Percentiles rank a stretch among this genome's conserved stretches.
Conservation (phyloP, 1,140 invertebrate genomes). For the Pinna nobilis region DNA sequence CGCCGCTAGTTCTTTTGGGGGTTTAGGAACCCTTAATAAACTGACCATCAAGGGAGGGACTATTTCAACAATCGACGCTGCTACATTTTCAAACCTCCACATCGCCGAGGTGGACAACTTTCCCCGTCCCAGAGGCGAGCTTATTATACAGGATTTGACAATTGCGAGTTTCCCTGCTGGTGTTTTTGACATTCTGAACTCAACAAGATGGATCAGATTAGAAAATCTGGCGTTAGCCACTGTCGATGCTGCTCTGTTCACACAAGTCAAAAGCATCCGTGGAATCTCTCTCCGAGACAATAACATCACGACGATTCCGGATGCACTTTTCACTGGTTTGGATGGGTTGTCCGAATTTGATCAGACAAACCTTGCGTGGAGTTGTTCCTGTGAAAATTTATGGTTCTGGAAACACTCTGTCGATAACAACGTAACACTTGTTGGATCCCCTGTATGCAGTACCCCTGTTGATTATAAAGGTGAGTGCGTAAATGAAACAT, state of each 20-base stretch:
- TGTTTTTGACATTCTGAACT: conserved; percentile 11
- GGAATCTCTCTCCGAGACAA: conserved; percentile 24
- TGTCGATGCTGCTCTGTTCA: conserved; percentile 5
- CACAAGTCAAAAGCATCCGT: background rate
- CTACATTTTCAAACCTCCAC: conserved; percentile 7
- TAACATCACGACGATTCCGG: conserved; percentile 12
- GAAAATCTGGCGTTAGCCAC: conserved; percentile 25
- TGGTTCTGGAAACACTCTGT: conserved; percentile 10
- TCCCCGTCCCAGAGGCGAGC: conserved; percentile 4
- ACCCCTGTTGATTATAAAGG: conserved; percentile 25
- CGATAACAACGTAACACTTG: conserved; percentile 5
- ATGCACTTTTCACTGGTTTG: conserved; percentile 16
- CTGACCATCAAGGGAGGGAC: conserved; percentile 30
- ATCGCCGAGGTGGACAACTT: conserved; percentile 6
- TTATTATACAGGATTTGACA: conserved; percentile 19
- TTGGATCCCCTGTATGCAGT: conserved; percentile 18
- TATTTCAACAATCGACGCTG: conserved; percentile 12
- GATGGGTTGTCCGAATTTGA: conserved; percentile 11
- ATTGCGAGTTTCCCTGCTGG: conserved; percentile 6
- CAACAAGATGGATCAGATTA: conserved; percentile 4
- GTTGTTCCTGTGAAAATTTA: conserved; percentile 22
- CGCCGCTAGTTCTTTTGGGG: background rate
- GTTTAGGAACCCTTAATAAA: conserved; percentile 7
- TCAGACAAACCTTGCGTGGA: conserved; percentile 15
- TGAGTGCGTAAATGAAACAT: background rate